Evolutionary conservation across 92 coral and sea anemone species (phyloP), one percentile per base, ranked within the genome.

Genomic region (Zoanthus sansibaricus): DNA sequence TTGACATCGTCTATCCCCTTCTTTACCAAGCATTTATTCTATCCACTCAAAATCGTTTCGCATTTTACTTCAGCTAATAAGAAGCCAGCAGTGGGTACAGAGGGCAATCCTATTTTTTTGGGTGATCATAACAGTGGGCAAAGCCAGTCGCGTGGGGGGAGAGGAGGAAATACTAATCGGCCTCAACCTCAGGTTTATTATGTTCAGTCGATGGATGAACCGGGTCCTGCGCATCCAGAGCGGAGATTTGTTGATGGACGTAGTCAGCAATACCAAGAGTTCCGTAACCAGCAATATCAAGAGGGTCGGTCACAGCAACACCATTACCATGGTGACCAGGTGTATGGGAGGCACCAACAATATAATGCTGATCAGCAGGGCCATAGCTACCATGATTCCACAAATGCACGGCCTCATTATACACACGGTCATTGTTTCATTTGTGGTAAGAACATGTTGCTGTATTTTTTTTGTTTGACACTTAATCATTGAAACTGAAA

Each of bases 391-490:
- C 76, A 84, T 16, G 91, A 91, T 30, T 91, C 89, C 30, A 31
- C 77, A 47, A 89, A 90, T 25, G 89, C 89, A 54, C 56, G 86
- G 9, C 79, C 74, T 64, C 86, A 89, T 68, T 90, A 93, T 75
- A 89, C 91, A 59, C 83, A 89, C 79, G 96, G 94, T 12, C 97
- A 94, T 58, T 94, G 97, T 83, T 93, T 62, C 49, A 88, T 92
- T 70, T 94, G 97, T 80, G 85, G 85, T 80, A 80, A 80, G 85
- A 54, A 12, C 42, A 37, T 37, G 1, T 37, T 37, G 42, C 42
- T 37, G 42, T 37, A 37, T 37, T 37, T 37, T 37, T 37, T 37
- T 37, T 37, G 0, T 37, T 37, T 37, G 42, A 37, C 42, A 37
- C 42, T 37, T 37, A 37, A 37, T 37, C 42, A 37, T 37, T 37